These are phyloP conservation scores for Drosophila ercepeae DNA, from an alignment of 1,140 invertebrate genomes.

Conservation along the genomic window DNA sequence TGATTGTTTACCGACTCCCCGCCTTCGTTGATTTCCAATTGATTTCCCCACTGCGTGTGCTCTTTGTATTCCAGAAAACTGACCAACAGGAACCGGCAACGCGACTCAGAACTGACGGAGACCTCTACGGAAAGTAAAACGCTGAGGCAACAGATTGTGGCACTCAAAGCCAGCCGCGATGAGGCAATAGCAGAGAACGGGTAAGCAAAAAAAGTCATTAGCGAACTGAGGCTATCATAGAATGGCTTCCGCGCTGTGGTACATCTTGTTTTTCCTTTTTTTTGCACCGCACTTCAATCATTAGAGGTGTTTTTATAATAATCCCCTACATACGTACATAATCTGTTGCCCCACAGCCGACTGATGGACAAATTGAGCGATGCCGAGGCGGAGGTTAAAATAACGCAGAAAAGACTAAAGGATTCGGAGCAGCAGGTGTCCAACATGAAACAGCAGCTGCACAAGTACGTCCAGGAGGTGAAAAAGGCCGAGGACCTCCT, in stretches of 20 bases:
- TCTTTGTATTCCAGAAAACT: slow-evolving; percentile 54
- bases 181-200: slow-evolving; percentile 80
- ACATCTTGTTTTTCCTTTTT: slow-evolving; percentile 8
- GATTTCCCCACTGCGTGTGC: slow-evolving; percentile 1
- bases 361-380: slow-evolving; percentile 70
- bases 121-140: slow-evolving; percentile 76
- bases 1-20: slow-evolving; percentile 11
- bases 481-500: slow-evolving; percentile 87
- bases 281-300: slow-evolving; percentile 9
- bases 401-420: slow-evolving; percentile 85
- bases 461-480: slow-evolving; percentile 88
- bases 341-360: slow-evolving; percentile 48
- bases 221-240: slow-evolving; percentile 39
- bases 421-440: slow-evolving; percentile 85
- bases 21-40: slow-evolving; percentile 21
- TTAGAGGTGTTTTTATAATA: slow-evolving; percentile 48
- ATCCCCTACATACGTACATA: too few relatives aligned
- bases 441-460: slow-evolving; percentile 87
- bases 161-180: slow-evolving; percentile 75
- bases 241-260: slow-evolving; percentile 43
- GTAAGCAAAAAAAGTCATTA: slow-evolving; percentile 58
- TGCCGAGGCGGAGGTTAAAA: slow-evolving; percentile 84
- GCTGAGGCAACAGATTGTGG: slow-evolving; percentile 73
- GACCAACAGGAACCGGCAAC: slow-evolving; percentile 66
- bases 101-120: slow-evolving; percentile 69